Evolutionary conservation across 2,797 vertebrate genomes (phyloP), one percentile per base, ranked within the genome.

Genomic region (Oreortyx pictus): DNA sequence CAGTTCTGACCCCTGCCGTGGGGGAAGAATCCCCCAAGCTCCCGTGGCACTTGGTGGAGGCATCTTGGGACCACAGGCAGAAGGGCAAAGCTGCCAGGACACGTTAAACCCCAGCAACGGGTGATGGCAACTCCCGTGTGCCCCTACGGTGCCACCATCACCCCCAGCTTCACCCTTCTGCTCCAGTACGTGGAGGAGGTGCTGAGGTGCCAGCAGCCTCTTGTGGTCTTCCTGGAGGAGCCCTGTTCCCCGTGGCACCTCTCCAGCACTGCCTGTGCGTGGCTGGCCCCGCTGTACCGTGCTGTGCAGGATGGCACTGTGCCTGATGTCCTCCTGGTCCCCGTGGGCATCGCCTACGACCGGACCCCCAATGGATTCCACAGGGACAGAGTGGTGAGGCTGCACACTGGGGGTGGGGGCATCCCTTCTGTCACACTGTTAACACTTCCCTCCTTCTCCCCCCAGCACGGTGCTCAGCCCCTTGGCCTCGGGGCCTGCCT

Each of bases 331-430:
- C 94, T 93, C 43, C 43, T 99, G 61, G 97, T 99, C 27, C 98
- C 99, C 0, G 97, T 98, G 95, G 98, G 98, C 66, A 96, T 99
- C 61, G 97, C 98, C 81, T 99, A 99, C 1, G 98, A 99, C 27
- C 5, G 86, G 50, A 46, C 76, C 46, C 97, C 97, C 0, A 93
- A 92, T 2, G 16, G 23, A 11, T 11, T 1, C 10, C 18, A 2
- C 22, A 5, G 2, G 14, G 39, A 25, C 0, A 27, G 71, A 68
- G 61, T 5, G n/a, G 97, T 98, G 41, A 24, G 39, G 27, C 29
- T 20, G 50, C 22, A 29, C 19, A 6, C 29, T 29, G 2, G 33
- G 33, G 12, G 12, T 18, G 44, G n/a, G 65, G 18, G 19, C 20
- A 15, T 22, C 29, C 31, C n/a, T 22, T 27, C 43, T 47, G 56